Conservation (phyloP, 2,888 invertebrate species). For the Eupithecia vulgata region DNA sequence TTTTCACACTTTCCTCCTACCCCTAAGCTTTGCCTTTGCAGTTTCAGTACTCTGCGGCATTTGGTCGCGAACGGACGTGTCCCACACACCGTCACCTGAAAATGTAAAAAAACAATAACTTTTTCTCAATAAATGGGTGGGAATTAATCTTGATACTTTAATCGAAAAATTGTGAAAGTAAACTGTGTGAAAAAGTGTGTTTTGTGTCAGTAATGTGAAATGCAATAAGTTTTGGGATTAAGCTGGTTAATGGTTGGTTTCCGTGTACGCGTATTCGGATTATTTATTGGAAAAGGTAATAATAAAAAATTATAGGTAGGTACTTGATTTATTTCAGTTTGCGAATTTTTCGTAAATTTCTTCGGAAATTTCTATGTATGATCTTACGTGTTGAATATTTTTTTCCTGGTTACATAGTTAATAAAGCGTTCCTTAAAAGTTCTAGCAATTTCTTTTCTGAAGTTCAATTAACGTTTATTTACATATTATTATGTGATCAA, state of each 20-base stretch:
- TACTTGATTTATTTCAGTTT: slow-evolving; percentile 3
- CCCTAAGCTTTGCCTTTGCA: slow-evolving; percentile 24
- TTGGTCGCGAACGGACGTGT: slow-evolving; percentile 48
- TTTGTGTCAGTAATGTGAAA: slow-evolving; percentile 13
- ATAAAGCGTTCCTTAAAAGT: background rate
- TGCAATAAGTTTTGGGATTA: slow-evolving; percentile 22
- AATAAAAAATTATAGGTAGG: slow-evolving; percentile 6
- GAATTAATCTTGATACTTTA: slow-evolving; percentile 20
- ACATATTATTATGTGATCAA: background rate
- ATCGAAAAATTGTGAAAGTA: background rate
- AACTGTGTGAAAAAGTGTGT: background rate
- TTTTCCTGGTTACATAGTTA: background rate
- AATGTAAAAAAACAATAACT: slow-evolving; percentile 27
- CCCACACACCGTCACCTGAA: slow-evolving; percentile 7
- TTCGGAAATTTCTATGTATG: background rate
- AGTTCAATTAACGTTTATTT: background rate
- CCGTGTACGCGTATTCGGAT: slow-evolving; percentile 27
- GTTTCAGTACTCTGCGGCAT: slow-evolving; percentile 65
- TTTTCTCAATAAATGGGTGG: slow-evolving; percentile 10
- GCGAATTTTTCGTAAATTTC: background rate
- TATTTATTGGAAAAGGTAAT: slow-evolving; percentile 24
- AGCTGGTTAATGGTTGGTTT: slow-evolving; percentile 23
- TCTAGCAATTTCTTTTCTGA: background rate
- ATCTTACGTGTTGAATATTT: background rate
- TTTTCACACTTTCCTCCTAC: slow-evolving; percentile 35